Percentiles rank a stretch among this genome's conserved stretches.
These are phyloP conservation scores for Yponomeuta cagnagella DNA, from an alignment of 2,888 invertebrate genomes.

Conservation along the genomic window DNA sequence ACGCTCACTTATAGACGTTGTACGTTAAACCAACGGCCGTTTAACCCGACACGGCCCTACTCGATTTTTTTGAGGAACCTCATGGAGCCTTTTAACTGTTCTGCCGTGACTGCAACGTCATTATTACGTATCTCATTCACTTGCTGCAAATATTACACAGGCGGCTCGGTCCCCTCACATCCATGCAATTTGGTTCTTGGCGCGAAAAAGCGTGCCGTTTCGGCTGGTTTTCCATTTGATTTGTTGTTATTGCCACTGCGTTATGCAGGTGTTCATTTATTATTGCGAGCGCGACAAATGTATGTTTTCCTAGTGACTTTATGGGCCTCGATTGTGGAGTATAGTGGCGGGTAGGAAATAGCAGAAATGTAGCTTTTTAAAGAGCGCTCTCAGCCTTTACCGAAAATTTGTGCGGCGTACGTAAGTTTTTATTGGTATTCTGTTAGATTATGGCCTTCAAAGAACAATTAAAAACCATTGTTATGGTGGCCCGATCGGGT, in stretches of 20 bases:
- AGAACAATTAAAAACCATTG: too few relatives aligned
- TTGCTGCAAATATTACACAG: neutral
- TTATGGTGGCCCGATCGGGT: too few relatives aligned
- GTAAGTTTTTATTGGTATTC: too few relatives aligned
- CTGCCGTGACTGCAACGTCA: neutral
- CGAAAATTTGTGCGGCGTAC: too few relatives aligned
- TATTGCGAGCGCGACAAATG: neutral
- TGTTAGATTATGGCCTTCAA: too few relatives aligned
- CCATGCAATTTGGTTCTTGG: neutral
- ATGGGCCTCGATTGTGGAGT: neutral
- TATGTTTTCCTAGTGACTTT: neutral
- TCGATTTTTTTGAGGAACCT: neutral
- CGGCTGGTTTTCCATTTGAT: neutral
- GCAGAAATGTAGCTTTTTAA: too few relatives aligned
- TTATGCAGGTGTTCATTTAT: neutral
- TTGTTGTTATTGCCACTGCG: neutral
- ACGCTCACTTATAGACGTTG: too few relatives aligned
- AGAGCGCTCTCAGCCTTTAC: too few relatives aligned
- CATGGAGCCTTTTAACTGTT: neutral
- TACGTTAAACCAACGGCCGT: too few relatives aligned
- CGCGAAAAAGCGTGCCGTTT: neutral
- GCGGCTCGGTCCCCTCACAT: too few relatives aligned
- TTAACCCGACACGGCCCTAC: too few relatives aligned
- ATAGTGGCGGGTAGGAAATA: too few relatives aligned
- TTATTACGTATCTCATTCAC: neutral